Evolutionary conservation across 1,140 invertebrate species (phyloP), one percentile per base, ranked within the genome.

Genomic region (Leptopilina clavipes): DNA sequence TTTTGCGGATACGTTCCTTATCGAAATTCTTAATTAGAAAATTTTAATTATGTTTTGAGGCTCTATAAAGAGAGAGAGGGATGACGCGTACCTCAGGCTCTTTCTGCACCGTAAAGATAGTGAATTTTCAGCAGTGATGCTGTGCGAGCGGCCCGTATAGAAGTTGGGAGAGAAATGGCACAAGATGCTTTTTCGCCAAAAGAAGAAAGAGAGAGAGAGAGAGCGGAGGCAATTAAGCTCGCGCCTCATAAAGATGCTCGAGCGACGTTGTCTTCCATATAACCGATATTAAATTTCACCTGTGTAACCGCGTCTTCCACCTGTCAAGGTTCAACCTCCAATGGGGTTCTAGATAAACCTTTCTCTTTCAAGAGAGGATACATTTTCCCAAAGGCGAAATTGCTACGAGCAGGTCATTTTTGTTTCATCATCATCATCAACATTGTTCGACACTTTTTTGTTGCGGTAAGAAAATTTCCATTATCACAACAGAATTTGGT

Each of bases 1-100:
- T 77, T 79, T 80, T 79, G n/a, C 48, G 54, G 40, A 9, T 40
- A 65, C 77, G 72, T 86, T 82, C 85, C 87, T 89, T 89, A 87
- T 90, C 88, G 86, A 89, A 90, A 90, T 89, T 89, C 89, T 90
- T 90, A 90, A 90, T 90, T 90, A 90, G 87, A 89, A 90, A 90
- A 90, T 90, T 90, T 90, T 90, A 90, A 90, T 90, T 89, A 90
- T 90, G 88, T 90, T 89, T 89, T 84, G 87, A 85, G 84, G 81
- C 79, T 79, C 74, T 22, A 37, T 40, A 18, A 74, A 25, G 52
- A 80, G 43, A 71, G 25, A 31, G 25, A 31, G 25, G 25, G 45
- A 14, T 70, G 37, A 31, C 37, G 44, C 7, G 11, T 59, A 31
- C 59, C 59, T 43, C 43, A 40, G 18, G 59, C 75, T 44, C 73